phyloP scores from a whole-genome alignment of 2,888 invertebrate genomes.

The Phortica magna region DNA sequence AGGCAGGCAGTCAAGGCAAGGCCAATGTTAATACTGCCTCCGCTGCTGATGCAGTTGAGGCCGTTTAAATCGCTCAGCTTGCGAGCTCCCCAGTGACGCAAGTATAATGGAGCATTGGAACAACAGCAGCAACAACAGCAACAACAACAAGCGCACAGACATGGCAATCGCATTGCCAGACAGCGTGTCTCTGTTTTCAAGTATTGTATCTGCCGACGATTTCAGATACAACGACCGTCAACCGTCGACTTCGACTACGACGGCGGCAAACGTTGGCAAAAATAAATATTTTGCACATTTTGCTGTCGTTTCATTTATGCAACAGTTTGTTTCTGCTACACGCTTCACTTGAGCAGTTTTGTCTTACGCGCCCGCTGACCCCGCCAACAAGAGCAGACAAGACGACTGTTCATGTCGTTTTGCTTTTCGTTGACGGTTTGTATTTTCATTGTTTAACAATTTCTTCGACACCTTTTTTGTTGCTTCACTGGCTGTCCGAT shows the following conservation, averaged over 20 bases:
- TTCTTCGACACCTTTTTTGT: constrained; percentile 67
- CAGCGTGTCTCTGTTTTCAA: constrained; percentile 41
- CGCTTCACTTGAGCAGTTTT: neutral
- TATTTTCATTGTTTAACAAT: constrained; percentile 62
- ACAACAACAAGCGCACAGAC: constrained; percentile 36
- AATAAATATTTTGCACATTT: constrained; percentile 55
- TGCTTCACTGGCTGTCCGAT: neutral
- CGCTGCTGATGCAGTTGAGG: constrained; percentile 5
- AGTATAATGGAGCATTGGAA: constrained; percentile 27
- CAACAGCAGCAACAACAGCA: neutral
- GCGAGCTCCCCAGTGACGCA: constrained; percentile 58
- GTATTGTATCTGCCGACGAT: neutral
- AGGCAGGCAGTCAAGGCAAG: constrained; percentile 18
- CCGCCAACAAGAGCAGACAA: neutral
- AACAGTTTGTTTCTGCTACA: constrained; percentile 52
- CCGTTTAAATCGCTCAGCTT: constrained; percentile 37
- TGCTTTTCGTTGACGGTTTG: constrained; percentile 21
- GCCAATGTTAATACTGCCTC: constrained; percentile 31
- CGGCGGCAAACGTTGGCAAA: neutral
- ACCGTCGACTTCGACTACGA: neutral
- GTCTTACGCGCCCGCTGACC: neutral
- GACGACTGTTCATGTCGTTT: neutral
- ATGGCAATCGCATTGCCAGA: constrained; percentile 54
- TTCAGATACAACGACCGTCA: neutral
- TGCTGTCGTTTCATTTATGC: constrained; percentile 74